Evolutionary conservation across 2,113 vertebrate species (phyloP).

Genomic region (Psittacula cyanocephala): DNA sequence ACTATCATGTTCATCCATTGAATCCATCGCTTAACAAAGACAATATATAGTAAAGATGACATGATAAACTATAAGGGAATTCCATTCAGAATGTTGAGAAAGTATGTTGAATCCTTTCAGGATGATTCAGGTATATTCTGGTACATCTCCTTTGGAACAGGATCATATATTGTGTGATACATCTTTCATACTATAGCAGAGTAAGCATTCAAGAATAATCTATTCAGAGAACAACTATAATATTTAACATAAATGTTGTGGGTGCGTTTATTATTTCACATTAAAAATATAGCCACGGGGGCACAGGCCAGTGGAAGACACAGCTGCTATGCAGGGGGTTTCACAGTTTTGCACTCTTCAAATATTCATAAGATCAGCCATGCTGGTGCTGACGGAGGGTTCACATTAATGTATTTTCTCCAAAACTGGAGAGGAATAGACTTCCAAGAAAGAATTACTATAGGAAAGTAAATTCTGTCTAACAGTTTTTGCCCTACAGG

Average conservation of each 20-base stretch:
- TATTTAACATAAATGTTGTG: not conserved
- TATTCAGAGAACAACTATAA: not conserved
- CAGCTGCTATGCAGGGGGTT: not conserved
- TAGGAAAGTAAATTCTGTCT: not conserved
- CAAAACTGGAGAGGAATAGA: not conserved
- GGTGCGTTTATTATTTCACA: not conserved
- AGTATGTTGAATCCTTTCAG: not conserved
- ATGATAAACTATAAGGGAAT: not conserved
- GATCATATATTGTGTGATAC: not conserved
- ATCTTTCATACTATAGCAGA: not conserved
- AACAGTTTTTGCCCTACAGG: not conserved
- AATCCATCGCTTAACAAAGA: not conserved
- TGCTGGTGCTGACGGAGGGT: not conserved
- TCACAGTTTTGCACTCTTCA: not conserved
- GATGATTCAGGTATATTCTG: not conserved
- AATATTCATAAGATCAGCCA: not conserved
- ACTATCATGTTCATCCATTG: not conserved
- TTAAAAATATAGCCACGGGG: not conserved
- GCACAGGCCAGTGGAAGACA: not conserved
- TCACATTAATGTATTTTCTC: not conserved
- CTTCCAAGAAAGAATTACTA: not conserved
- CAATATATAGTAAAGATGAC: not conserved
- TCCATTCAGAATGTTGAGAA: not conserved
- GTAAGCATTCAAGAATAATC: not conserved
- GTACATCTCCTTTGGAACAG: not conserved